These are phyloP conservation scores for Gila robusta DNA, from an alignment of 2,797 vertebrate species.

Conservation along the genomic window DNA sequence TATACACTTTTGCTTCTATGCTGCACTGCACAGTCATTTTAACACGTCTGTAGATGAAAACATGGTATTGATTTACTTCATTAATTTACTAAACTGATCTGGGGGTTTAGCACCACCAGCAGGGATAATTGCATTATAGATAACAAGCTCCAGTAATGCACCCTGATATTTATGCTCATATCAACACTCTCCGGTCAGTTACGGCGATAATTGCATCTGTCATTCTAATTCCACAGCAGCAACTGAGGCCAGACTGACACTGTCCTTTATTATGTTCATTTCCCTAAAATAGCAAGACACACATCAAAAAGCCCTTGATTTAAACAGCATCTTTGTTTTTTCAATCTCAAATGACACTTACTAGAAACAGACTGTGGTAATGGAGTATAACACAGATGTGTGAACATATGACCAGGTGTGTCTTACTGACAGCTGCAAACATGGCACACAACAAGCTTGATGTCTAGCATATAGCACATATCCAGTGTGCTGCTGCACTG, in stretches of 20 bases:
- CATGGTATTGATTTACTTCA: conserved; percentile 41
- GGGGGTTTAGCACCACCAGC: conserved; percentile 21
- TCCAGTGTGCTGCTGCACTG: background rate
- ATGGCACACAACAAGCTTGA: background rate
- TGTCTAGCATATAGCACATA: conserved; percentile 7
- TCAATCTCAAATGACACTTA: background rate
- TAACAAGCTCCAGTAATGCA: conserved; percentile 60
- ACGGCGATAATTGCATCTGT: conserved; percentile 64
- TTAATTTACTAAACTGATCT: conserved; percentile 50
- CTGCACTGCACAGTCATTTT: conserved; percentile 18
- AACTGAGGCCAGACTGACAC: conserved; percentile 38
- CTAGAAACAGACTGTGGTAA: background rate
- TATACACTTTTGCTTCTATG: background rate
- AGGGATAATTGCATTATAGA: conserved; percentile 61
- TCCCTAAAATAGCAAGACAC: conserved; percentile 44
- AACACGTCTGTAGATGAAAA: conserved; percentile 37
- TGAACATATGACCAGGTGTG: conserved; percentile 40
- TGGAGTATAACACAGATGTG: conserved; percentile 26
- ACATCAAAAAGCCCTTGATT: conserved; percentile 23
- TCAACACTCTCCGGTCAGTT: conserved; percentile 58
- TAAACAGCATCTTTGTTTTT: background rate
- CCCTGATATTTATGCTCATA: conserved; percentile 55
- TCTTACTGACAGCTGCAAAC: conserved; percentile 32
- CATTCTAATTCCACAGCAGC: conserved; percentile 54
- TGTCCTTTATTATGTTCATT: conserved; percentile 19